Percentiles rank a stretch among this genome's conserved stretches.
Conservation (phyloP, 2,888 invertebrate genomes). For the Clostera curtula region DNA sequence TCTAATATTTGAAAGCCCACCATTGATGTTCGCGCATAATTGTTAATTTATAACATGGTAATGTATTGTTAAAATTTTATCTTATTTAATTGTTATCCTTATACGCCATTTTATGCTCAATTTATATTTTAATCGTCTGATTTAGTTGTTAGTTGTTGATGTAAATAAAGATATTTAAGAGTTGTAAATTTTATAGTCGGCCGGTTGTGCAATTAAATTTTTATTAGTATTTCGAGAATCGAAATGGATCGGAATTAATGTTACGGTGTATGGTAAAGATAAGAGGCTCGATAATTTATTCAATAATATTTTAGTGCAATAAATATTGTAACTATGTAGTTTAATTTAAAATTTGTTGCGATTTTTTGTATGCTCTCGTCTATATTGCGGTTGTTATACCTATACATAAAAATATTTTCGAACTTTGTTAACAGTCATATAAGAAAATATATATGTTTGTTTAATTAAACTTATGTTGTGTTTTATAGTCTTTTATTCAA, state of each 20-base stretch:
- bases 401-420: too few relatives aligned
- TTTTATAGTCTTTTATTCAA: too few relatives aligned
- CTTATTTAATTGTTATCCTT: conserved; percentile 16
- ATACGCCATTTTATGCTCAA: conserved; percentile 24
- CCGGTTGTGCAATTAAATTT: conserved; percentile 69
- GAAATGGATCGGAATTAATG: conserved; percentile 30
- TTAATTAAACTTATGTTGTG: too few relatives aligned
- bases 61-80: conserved; percentile 7
- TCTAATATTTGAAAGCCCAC: conserved; percentile 15
- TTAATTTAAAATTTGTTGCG: background rate
- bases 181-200: conserved; percentile 52
- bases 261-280: conserved; percentile 44
- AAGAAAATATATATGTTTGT: too few relatives aligned
- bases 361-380: conserved; percentile 7
- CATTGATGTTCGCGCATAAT: conserved; percentile 17
- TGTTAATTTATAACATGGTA: conserved; percentile 12
- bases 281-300: conserved; percentile 52
- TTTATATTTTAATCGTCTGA: conserved; percentile 17
- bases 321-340: conserved; percentile 2
- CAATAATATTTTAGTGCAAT: too few relatives aligned
- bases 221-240: conserved; percentile 32
- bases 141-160: conserved; percentile 22
- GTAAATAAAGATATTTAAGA: conserved; percentile 33
- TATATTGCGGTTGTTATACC: too few relatives aligned
- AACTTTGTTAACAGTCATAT: too few relatives aligned